phyloP scores from a whole-genome alignment of 2,888 invertebrate genomes.

The Chalcosyrphus nemorum region DNA sequence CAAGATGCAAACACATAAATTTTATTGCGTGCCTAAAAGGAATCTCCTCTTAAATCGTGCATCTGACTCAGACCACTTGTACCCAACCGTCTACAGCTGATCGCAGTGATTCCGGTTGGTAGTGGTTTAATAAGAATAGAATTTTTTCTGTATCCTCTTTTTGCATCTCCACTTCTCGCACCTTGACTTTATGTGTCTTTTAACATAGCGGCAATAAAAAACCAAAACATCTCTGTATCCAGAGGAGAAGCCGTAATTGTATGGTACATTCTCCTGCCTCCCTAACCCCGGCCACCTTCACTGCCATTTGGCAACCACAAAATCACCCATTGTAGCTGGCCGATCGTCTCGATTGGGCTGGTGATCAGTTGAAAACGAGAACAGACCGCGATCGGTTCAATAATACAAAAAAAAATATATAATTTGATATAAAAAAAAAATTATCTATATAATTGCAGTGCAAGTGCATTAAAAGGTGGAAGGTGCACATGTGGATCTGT shows the following conservation, averaged over 20 bases:
- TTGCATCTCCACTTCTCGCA: slow-evolving; percentile 2
- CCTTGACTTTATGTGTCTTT: background rate
- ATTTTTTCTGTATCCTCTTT: background rate
- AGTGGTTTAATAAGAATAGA: background rate
- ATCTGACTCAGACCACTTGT: background rate
- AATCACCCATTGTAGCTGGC: slow-evolving; percentile 4
- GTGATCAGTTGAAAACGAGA: slow-evolving; percentile 44
- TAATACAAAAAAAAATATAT: background rate
- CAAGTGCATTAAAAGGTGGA: background rate
- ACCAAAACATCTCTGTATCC: background rate
- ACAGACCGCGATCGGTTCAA: slow-evolving; percentile 34
- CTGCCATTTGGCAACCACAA: background rate
- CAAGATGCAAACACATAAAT: background rate
- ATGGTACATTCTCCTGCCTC: background rate
- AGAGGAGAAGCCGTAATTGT: slow-evolving; percentile 3
- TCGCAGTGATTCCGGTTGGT: slow-evolving; percentile 5
- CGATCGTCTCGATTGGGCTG: slow-evolving; percentile 20
- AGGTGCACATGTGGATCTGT: background rate
- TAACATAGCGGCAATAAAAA: background rate
- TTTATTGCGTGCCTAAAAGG: slow-evolving; percentile 5
- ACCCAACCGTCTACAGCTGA: slow-evolving; percentile 13
- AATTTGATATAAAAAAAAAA: background rate
- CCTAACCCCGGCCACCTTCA: background rate
- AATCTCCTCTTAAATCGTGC: background rate
- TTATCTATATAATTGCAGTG: background rate